phyloP scores from a whole-genome alignment of 2,888 invertebrate genomes.

The Adelphocoris suturalis region DNA sequence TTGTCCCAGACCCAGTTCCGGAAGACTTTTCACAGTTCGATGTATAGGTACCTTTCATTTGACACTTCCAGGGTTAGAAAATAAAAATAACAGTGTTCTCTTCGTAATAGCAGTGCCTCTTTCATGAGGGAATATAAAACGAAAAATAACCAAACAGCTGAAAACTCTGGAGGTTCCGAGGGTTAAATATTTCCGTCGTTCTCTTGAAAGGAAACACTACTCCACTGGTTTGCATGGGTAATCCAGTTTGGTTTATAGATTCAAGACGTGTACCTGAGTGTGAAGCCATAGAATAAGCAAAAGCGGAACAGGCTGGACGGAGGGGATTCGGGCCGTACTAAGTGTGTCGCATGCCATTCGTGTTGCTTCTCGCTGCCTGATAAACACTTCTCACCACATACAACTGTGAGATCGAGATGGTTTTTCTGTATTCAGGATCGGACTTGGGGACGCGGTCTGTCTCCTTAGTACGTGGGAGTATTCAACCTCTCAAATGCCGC shows the following conservation, averaged over 20 bases:
- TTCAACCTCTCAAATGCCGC: not conserved
- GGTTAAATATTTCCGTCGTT: not conserved
- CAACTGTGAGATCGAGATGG: constrained; percentile 16
- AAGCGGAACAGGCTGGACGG: constrained; percentile 18
- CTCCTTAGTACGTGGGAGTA: not conserved
- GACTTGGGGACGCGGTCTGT: constrained; percentile 12
- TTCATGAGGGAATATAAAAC: too few species aligned
- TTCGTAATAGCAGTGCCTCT: too few species aligned
- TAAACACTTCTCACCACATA: constrained; percentile 43
- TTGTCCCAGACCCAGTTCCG: too few species aligned
- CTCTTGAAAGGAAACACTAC: not conserved
- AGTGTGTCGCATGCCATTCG: constrained; percentile 33
- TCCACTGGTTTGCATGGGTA: not conserved
- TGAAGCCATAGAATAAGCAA: not conserved
- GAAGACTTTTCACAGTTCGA: too few species aligned
- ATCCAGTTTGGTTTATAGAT: not conserved
- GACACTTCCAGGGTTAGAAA: too few species aligned
- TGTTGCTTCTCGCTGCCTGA: constrained; percentile 15
- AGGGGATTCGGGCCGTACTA: not conserved
- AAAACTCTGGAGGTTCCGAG: too few species aligned
- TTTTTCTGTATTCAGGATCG: constrained; percentile 29
- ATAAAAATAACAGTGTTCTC: too few species aligned
- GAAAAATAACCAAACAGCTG: too few species aligned
- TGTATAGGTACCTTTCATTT: too few species aligned
- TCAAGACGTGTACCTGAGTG: not conserved